Evolutionary conservation across 2,888 invertebrate species (phyloP).

Genomic region (Bedellia somnulentella): DNA sequence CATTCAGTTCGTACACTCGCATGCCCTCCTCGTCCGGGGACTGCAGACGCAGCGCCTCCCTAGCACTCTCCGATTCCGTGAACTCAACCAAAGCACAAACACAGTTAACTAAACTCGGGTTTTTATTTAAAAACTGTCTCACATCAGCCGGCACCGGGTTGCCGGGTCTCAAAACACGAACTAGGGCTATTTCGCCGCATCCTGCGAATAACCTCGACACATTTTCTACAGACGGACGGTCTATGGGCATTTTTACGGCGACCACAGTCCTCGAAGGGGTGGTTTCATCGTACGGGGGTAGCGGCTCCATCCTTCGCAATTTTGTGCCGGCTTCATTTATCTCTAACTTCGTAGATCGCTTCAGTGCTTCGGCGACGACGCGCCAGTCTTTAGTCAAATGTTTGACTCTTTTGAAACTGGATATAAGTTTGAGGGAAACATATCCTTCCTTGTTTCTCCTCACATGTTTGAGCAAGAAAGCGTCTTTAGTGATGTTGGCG

Average conservation of each 20-base stretch:
- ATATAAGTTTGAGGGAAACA: slow-evolving; percentile 91
- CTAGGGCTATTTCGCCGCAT: slow-evolving; percentile 88
- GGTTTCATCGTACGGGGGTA: slow-evolving; percentile 90
- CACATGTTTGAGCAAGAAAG: slow-evolving; percentile 92
- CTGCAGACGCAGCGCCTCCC: slow-evolving; percentile 75
- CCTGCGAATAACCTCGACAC: slow-evolving; percentile 88
- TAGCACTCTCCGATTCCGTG: slow-evolving; percentile 82
- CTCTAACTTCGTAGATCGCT: slow-evolving; percentile 76
- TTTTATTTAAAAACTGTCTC: slow-evolving; percentile 86
- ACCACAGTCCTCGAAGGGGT: slow-evolving; percentile 90
- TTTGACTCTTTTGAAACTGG: slow-evolving; percentile 93
- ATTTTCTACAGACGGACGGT: slow-evolving; percentile 83
- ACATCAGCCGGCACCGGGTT: slow-evolving; percentile 90
- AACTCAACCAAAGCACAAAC: slow-evolving; percentile 92
- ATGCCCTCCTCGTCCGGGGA: slow-evolving; percentile 61
- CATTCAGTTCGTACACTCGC: slow-evolving; percentile 76
- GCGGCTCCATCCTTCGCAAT: slow-evolving; percentile 77
- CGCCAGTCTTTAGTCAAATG: slow-evolving; percentile 93
- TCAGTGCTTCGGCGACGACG: slow-evolving; percentile 84
- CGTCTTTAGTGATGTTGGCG: slow-evolving; percentile 92
- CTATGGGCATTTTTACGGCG: slow-evolving; percentile 81
- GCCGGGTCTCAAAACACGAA: slow-evolving; percentile 85
- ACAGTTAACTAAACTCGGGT: slow-evolving; percentile 83
- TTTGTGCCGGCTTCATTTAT: slow-evolving; percentile 92
- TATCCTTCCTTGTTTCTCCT: slow-evolving; percentile 94